Percentiles rank a stretch among this genome's conserved stretches.
phyloP scores from a whole-genome alignment of 2,888 invertebrate species.

The Mythimna vitellina region DNA sequence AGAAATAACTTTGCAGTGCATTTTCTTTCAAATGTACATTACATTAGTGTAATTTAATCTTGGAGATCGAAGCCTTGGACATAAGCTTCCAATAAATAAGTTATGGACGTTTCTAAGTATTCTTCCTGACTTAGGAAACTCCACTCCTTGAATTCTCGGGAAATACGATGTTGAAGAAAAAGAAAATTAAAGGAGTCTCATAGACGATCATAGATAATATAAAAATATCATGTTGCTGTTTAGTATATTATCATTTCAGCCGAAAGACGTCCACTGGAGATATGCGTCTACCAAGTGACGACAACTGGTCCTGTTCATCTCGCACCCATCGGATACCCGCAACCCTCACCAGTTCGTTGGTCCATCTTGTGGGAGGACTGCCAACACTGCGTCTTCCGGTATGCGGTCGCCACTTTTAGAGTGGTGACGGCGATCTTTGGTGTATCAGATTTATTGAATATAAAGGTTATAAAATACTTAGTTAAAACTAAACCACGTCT shows the following conservation, averaged over 20 bases:
- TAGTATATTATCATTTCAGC: background rate
- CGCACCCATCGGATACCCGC: no score
- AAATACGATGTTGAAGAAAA: background rate
- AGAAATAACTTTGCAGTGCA: background rate
- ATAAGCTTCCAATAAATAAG: slow-evolving; percentile 6
- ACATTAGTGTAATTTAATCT: slow-evolving; percentile 7
- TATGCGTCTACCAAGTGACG: no score
- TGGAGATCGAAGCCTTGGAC: slow-evolving; percentile 2
- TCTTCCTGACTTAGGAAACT: background rate
- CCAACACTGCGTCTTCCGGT: no score
- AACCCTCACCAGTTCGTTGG: no score
- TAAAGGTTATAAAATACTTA: no score
- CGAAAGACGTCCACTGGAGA: no score
- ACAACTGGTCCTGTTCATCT: no score
- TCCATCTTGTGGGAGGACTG: no score
- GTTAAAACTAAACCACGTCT: no score
- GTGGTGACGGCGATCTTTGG: no score
- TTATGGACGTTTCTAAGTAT: background rate
- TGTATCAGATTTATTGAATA: no score
- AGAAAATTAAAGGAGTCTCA: background rate
- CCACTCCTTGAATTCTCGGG: background rate
- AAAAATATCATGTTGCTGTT: background rate
- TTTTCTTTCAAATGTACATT: background rate
- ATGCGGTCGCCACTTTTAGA: no score
- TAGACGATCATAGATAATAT: background rate